phyloP scores from a whole-genome alignment of 2,888 invertebrate genomes.

The Meghimatium bilineatum region DNA sequence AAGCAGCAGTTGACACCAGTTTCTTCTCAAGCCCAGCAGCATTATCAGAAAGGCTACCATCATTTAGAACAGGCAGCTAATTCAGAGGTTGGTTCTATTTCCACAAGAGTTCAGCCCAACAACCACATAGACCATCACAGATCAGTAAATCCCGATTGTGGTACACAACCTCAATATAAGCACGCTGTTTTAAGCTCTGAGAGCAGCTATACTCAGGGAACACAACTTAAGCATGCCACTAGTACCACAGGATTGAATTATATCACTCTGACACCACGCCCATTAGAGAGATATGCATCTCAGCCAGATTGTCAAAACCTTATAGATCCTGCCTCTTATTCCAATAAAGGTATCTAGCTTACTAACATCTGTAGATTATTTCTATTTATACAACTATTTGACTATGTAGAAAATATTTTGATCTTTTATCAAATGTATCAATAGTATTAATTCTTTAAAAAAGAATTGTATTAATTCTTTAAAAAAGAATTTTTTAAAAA shows the following conservation, averaged over 20 bases:
- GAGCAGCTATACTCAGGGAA: background rate
- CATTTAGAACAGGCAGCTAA: background rate
- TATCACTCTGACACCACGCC: slow-evolving; percentile 30
- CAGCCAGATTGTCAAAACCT: slow-evolving; percentile 57
- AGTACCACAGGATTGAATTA: slow-evolving; percentile 41
- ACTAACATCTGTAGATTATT: slow-evolving; percentile 26
- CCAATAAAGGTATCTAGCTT: slow-evolving; percentile 23
- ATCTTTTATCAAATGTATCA: no score
- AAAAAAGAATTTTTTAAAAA: no score
- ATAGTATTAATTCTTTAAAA: no score
- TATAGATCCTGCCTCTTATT: slow-evolving; percentile 36
- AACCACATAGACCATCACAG: slow-evolving; percentile 8
- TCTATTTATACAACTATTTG: background rate
- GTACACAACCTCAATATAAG: background rate
- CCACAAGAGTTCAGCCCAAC: slow-evolving; percentile 28
- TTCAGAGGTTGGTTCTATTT: slow-evolving; percentile 45
- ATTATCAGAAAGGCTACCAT: slow-evolving; percentile 1
- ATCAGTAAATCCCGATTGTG: background rate
- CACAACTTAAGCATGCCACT: slow-evolving; percentile 44
- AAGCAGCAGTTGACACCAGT: slow-evolving; percentile 23
- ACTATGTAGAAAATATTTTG: background rate
- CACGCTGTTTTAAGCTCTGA: background rate
- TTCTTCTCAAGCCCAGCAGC: slow-evolving; percentile 28
- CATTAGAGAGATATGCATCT: slow-evolving; percentile 54
- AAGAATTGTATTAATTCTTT: no score